Base-by-base conservation (phyloP, 2,113 vertebrate genomes). In the Pelecanoides urinatrix region DNA sequence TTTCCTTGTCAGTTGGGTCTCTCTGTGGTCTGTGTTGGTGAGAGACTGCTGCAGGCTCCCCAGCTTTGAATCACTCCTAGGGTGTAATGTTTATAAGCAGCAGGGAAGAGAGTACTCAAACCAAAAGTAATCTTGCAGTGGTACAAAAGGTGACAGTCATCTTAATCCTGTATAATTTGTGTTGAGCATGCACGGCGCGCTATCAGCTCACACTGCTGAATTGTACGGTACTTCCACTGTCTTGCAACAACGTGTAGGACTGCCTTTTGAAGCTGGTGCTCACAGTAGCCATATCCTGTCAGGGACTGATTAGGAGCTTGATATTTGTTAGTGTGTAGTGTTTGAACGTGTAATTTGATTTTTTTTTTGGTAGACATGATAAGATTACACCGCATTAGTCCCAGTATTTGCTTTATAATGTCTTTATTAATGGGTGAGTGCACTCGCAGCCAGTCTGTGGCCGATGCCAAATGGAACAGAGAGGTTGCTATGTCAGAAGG, bases 231-330 rank as follows among this genome's bases (percentile, higher is more conserved):
- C 58, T 38, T 22, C 3, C 13, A 1, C 10, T 10, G 19, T 18
- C 63, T 30, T 32, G 17, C 5, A 18, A 5, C n/a, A 3, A 3
- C 1, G 1, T 2, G 3, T 36, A 18, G 65, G n/a, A 16, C 15
- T 32, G 32, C n/a, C 10, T 34, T 68, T 34, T 66, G 75, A 23
- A 79, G 42, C 86, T 63, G 58, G 8, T 7, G 62, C 29, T 72
- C n/a, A 4, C 16, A 4, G 61, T 9, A 34, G 75, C 56, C 5
- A 0, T 59, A 10, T 67, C 29, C 44, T 34, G 21, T 23, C 19
- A 11, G 38, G 62, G n/a, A 40, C 10, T 30, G n/a, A 8, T 73
- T 16, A 67, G 85, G 44, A 61, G 44, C 36, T 82, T 74, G 17
- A 1, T 47, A 5, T 12, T 34, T 63, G 36, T 32, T 68, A 36